These are phyloP conservation scores for Ameiurus melas DNA, from an alignment of 2,113 vertebrate species.

Conservation along the genomic window DNA sequence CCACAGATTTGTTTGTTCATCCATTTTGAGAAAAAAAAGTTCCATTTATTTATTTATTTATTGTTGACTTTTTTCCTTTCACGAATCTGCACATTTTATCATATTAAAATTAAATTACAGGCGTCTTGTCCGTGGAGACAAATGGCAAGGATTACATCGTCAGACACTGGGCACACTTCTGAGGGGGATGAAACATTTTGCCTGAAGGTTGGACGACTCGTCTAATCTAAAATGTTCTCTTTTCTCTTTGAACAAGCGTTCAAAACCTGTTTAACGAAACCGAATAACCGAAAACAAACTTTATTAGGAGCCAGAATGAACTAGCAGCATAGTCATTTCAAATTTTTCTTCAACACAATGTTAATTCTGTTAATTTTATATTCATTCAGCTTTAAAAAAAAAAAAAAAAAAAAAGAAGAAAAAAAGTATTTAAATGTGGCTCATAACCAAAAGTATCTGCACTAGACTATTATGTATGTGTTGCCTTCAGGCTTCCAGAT, in stretches of 20 bases:
- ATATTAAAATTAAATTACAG: not conserved
- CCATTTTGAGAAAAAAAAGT: not conserved
- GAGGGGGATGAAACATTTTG: not conserved
- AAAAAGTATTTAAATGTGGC: not conserved
- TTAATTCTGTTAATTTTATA: too few relatives aligned
- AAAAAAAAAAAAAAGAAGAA: too few relatives aligned
- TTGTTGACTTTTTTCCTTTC: not conserved
- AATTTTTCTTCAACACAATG: not conserved
- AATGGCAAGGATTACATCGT: slow-evolving; percentile 11
- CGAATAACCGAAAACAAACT: not conserved
- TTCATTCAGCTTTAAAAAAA: not conserved
- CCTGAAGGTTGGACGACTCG: not conserved
- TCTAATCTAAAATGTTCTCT: not conserved
- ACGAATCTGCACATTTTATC: not conserved
- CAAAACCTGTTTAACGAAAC: not conserved
- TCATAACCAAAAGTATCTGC: not conserved
- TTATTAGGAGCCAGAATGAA: not conserved
- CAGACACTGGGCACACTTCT: not conserved
- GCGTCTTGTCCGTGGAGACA: not conserved
- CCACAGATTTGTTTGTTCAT: not conserved
- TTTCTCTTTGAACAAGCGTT: not conserved
- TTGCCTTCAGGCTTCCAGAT: slow-evolving; percentile 4
- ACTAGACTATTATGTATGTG: not conserved
- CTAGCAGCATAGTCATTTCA: not conserved
- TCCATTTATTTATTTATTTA: too few relatives aligned